phyloP scores from a whole-genome alignment of 2,888 invertebrate genomes.

The Lasius fuliginosus region DNA sequence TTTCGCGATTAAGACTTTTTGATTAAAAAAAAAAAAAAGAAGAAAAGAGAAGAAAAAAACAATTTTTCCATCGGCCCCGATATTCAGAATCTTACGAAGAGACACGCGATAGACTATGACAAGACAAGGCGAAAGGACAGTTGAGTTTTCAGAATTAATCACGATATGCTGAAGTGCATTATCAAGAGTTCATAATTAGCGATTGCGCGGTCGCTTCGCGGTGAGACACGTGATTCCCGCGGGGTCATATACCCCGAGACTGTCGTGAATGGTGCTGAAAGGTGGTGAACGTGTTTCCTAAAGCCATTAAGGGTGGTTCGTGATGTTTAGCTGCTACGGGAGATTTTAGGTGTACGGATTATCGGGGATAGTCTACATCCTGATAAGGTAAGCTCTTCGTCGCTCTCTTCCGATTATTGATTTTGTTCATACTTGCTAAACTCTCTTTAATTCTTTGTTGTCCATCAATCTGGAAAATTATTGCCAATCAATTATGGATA shows the following conservation, averaged over 20 bases:
- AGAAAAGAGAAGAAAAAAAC: background rate
- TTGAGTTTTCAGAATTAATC: background rate
- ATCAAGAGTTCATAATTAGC: background rate
- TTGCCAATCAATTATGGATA: background rate
- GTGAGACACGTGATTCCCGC: conserved; percentile 60
- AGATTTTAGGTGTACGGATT: conserved; percentile 54
- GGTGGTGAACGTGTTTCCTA: conserved; percentile 67
- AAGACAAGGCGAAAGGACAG: conserved; percentile 8
- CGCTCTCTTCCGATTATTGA: background rate
- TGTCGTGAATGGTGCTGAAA: conserved; percentile 67
- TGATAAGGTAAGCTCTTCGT: conserved; percentile 44
- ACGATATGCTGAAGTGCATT: conserved; percentile 15
- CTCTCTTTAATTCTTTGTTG: background rate
- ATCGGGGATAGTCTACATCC: conserved; percentile 31
- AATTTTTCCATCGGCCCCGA: background rate
- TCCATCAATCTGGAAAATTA: background rate
- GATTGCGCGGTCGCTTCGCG: conserved; percentile 3
- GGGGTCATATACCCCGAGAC: conserved; percentile 59
- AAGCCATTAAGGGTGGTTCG: conserved; percentile 50
- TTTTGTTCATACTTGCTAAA: conserved; percentile 4
- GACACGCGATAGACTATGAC: conserved; percentile 28
- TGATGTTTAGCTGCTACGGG: conserved; percentile 47
- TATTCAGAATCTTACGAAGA: background rate
- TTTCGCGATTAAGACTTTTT: background rate
- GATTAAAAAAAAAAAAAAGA: background rate